Base-by-base conservation (phyloP, 1,140 invertebrate species). In the Orchesella cincta region DNA sequence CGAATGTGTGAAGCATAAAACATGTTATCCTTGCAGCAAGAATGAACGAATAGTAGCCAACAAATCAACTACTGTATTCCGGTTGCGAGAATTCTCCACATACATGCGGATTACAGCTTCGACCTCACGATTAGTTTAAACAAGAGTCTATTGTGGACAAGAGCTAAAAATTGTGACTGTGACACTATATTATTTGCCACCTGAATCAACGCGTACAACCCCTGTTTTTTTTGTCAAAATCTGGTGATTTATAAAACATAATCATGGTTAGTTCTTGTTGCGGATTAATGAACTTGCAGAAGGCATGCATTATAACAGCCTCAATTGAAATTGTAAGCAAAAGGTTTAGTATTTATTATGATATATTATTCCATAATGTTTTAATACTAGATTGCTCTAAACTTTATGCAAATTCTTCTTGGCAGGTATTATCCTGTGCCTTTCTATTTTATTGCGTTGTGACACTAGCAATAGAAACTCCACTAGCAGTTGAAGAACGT, bases 211-310 rank as follows among this genome's bases (percentile, higher is more conserved):
- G n/a, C n/a, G n/a, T n/a, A n/a, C n/a, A n/a, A n/a, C n/a, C n/a
- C n/a, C n/a, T n/a, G n/a, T n/a, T 46, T 46, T 20, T 46, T 46
- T 46, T 8, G 39, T 46, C 8, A 46, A 46, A 46, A 46, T 46
- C 39, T 46, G 8, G 39, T 12, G 39, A 12, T 46, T 46, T 8
- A 20, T 12, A 62, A 62, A 62, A 62, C 12, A 16, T 67, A 26
- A 67, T 12, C 26, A 67, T 67, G 62, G 62, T 33, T 8, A 67
- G 31, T 67, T 67, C 62, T 31, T 67, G 62, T 67, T 67, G 62
- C n/a, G 62, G 62, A 67, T 12, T 67, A 67, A 33, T 67, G 12
- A 3, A 8, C 31, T 29, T 67, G 2, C 62, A 29, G 14, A 67
- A 31, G 62, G 62, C 62, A 14, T 67, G 62, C n/a, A 16, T 67